These are phyloP conservation scores for Oxycera nigricornis DNA, from an alignment of 2,888 invertebrate species.

Conservation along the genomic window DNA sequence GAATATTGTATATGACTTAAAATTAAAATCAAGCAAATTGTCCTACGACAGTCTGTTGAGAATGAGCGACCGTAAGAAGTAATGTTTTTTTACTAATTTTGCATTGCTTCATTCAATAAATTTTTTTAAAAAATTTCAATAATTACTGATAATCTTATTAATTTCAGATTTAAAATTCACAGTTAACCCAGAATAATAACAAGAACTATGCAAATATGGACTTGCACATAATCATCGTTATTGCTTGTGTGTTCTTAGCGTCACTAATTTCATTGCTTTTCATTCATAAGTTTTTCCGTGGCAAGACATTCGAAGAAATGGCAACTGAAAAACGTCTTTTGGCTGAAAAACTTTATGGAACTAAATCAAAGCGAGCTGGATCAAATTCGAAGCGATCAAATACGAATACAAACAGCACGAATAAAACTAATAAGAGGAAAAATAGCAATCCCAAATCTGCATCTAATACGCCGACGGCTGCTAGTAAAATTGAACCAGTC, in stretches of 20 bases:
- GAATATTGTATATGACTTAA: no score
- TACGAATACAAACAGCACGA: constrained; percentile 51
- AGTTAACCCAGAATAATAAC: constrained; percentile 4
- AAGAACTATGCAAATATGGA: constrained; percentile 55
- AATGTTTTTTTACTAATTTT: no score
- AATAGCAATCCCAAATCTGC: constrained; percentile 49
- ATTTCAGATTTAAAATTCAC: constrained; percentile 35
- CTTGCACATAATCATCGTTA: constrained; percentile 60
- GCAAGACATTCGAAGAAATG: constrained; percentile 62
- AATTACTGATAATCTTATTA: no score
- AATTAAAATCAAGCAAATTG: no score
- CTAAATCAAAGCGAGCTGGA: constrained; percentile 51
- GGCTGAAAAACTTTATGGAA: constrained; percentile 59
- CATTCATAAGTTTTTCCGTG: constrained; percentile 60
- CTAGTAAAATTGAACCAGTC: constrained; percentile 57
- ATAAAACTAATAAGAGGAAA: constrained; percentile 47
- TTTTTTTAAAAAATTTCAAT: no score
- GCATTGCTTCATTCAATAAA: no score
- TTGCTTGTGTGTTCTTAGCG: constrained; percentile 60
- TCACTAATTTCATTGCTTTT: constrained; percentile 60
- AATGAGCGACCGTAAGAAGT: no score
- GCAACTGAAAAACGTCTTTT: constrained; percentile 60
- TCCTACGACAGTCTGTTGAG: no score
- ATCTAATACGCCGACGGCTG: constrained; percentile 54
- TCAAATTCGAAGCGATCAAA: constrained; percentile 50